Percentiles rank a stretch among this genome's conserved stretches.
These are phyloP conservation scores for Liasis olivaceus DNA, from an alignment of 2,797 vertebrate genomes.

Conservation along the genomic window DNA sequence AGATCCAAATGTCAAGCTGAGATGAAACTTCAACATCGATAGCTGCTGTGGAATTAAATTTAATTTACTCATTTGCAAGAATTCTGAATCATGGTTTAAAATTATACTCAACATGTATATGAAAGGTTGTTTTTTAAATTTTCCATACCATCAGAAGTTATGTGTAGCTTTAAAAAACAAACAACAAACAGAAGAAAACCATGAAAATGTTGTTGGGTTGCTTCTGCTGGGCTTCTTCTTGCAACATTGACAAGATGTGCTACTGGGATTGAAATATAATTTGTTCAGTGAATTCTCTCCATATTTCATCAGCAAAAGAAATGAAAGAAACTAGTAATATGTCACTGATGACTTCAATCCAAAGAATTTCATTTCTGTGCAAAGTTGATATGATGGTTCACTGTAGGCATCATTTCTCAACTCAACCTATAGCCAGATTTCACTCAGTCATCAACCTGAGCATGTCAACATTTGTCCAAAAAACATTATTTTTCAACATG, in stretches of 20 bases:
- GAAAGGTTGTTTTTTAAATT: not conserved
- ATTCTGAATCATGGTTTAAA: conserved; percentile 30
- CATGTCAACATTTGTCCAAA: not conserved
- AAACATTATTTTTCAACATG: not conserved
- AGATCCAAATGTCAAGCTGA: not conserved
- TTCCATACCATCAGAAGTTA: not conserved
- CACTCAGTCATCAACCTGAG: not conserved
- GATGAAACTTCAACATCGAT: not conserved
- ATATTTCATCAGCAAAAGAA: conserved; percentile 69
- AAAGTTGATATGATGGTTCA: conserved; percentile 39
- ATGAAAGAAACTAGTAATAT: conserved; percentile 55
- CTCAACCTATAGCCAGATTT: not conserved
- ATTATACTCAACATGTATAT: conserved; percentile 16
- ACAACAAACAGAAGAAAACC: not conserved
- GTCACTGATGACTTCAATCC: conserved; percentile 64
- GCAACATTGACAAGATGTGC: conserved; percentile 46
- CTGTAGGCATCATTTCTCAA: conserved; percentile 12
- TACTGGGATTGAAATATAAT: conserved; percentile 59
- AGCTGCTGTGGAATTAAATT: conserved; percentile 32
- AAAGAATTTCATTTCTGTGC: conserved; percentile 58
- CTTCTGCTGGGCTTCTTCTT: conserved; percentile 28
- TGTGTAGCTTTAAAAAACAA: conserved; percentile 25
- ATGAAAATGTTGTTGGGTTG: conserved; percentile 1
- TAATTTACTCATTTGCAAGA: not conserved
- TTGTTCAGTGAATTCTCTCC: conserved; percentile 71